Evolutionary conservation across 1,140 invertebrate species (phyloP).

Genomic region (Ceratina calcarata): DNA sequence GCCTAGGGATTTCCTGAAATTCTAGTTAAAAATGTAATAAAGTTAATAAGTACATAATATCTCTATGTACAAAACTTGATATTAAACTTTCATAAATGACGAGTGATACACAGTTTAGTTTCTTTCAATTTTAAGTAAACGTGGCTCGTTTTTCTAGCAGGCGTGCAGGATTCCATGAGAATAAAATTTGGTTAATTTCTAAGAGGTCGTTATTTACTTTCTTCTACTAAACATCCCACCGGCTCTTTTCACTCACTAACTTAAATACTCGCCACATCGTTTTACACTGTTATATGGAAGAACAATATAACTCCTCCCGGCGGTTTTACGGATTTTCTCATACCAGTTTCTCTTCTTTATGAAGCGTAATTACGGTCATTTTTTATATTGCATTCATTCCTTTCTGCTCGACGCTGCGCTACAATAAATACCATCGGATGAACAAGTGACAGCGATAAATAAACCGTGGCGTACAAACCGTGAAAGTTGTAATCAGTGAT

Average conservation of each 20-base stretch:
- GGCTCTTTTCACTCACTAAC: not conserved
- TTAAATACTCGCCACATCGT: not conserved
- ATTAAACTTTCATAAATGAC: too few relatives aligned
- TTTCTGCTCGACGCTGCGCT: not conserved
- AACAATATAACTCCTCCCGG: not conserved
- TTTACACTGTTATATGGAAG: not conserved
- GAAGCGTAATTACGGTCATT: conserved; percentile 17
- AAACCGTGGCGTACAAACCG: too few relatives aligned
- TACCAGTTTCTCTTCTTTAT: conserved; percentile 16
- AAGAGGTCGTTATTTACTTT: not conserved
- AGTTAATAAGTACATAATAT: too few relatives aligned
- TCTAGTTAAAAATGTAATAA: too few relatives aligned
- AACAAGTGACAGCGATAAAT: not conserved
- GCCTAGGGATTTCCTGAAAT: not conserved
- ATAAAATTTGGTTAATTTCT: not conserved
- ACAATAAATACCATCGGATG: not conserved
- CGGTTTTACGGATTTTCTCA: not conserved
- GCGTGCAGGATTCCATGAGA: not conserved
- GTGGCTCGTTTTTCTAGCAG: not conserved
- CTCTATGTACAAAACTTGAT: too few relatives aligned
- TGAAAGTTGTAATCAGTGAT: not conserved
- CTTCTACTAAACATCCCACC: not conserved
- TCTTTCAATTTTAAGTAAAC: not conserved
- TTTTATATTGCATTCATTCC: not conserved
- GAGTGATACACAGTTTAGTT: too few relatives aligned